Percentiles rank a stretch among this genome's conserved stretches.
These are phyloP conservation scores for Harpagifer antarcticus DNA, from an alignment of 2,797 vertebrate species.

Conservation along the genomic window DNA sequence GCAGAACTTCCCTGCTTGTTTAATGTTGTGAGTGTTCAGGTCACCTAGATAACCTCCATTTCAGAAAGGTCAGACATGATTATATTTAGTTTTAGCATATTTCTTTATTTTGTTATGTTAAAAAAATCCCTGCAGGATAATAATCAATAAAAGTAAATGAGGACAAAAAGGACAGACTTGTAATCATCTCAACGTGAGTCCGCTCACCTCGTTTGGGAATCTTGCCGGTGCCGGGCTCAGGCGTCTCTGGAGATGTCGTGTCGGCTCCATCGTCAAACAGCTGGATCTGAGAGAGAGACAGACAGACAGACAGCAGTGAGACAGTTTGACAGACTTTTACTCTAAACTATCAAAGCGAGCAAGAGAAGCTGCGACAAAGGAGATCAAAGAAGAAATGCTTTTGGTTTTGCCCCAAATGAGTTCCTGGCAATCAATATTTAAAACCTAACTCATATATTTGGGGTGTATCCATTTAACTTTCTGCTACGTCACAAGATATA, in stretches of 20 bases:
- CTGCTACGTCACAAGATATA: too few species aligned
- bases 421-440: too few species aligned
- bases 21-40: neutral
- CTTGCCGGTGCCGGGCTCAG: slow-evolving; percentile 87
- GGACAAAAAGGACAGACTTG: neutral
- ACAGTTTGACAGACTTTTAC: neutral
- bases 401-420: too few species aligned
- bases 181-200: neutral
- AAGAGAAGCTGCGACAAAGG: neutral
- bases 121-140: slow-evolving; percentile 1
- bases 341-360: slow-evolving; percentile 8
- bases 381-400: neutral
- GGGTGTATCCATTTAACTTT: too few species aligned
- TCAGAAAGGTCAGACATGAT: slow-evolving; percentile 17
- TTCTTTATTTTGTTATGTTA: neutral
- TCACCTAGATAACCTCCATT: neutral
- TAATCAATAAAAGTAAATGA: neutral
- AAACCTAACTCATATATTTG: too few species aligned
- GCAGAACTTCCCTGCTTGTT: neutral
- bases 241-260: slow-evolving; percentile 95
- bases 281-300: slow-evolving; percentile 88
- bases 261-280: slow-evolving; percentile 95
- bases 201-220: slow-evolving; percentile 91
- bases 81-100: neutral
- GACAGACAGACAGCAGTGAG: neutral